Base-by-base conservation (phyloP, 2,797 vertebrate genomes). In the Stomatorhinus walkeri region DNA sequence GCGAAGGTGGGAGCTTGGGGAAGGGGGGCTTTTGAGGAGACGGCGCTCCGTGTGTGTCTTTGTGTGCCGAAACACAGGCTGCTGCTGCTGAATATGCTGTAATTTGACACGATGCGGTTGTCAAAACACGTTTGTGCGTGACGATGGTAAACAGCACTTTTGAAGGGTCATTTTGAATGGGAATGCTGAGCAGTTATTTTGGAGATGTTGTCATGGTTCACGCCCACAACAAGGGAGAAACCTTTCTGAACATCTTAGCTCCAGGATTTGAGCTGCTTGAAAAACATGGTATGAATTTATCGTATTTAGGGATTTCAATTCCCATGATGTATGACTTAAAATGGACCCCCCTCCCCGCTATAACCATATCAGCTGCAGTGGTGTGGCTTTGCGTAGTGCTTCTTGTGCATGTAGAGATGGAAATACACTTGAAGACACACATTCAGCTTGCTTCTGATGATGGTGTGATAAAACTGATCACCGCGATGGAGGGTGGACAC, bases 21-120 rank as follows among this genome's bases (percentile, higher is more conserved):
- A 79, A 40, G 10, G 49, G 10, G 40, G 43, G 52, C 52, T 85
- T 61, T 43, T 4, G 56, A 88, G 79, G 24, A 48, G 54, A n/a
- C 19, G 3, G 22, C 3, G 22, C 49, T 61, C 3, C 2, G 12
- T 22, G 19, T 24, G 76, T 83, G 51, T 83, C 49, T 85, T 54
- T 24, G 88, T 61, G 46, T 88, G 40, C 83, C 9, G 54, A 43
- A 16, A 48, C 52, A 10, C 54, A n/a, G 43, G 72, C 9, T 40
- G 61, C 59, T 28, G 64, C 24, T 81, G 16, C 76, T 46, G 48
- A 76, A 89, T 72, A 54, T 86, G 61, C 59, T 87, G 12, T 83
- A 56, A 87, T 87, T 48, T 81, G 72, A 87, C 32, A 79, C 51
- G 59, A 85, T 64, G 88, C 22, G 51, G 40, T 40, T 87, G 19